These are phyloP conservation scores for Coracias cyanogaster DNA, from an alignment of 2,797 vertebrate genomes.

Conservation along the genomic window DNA sequence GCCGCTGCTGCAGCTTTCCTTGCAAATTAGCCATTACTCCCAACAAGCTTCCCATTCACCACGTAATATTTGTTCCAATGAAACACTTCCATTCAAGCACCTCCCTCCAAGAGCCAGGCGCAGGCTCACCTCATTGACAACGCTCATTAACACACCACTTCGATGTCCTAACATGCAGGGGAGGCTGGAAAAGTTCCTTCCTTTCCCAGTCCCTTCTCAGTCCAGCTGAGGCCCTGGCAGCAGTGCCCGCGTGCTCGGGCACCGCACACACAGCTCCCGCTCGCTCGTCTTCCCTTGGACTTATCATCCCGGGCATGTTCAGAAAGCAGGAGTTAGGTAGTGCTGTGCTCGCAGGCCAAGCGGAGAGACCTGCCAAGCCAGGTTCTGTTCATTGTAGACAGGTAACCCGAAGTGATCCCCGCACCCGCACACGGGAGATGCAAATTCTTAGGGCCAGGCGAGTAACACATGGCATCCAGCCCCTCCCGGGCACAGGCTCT, in stretches of 20 bases:
- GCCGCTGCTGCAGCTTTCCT: neutral
- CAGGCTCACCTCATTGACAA: neutral
- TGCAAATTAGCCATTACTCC: neutral
- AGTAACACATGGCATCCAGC: neutral
- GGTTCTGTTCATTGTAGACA: neutral
- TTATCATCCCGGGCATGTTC: neutral
- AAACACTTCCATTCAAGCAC: neutral
- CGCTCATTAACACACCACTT: accelerated
- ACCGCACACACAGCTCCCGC: too few relatives aligned
- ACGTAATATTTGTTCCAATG: neutral
- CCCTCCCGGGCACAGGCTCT: neutral
- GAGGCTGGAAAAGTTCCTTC: neutral
- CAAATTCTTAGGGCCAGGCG: neutral
- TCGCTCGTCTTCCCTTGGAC: neutral
- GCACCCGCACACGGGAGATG: neutral
- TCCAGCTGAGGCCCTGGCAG: neutral
- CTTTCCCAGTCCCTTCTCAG: neutral
- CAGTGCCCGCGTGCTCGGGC: too few relatives aligned
- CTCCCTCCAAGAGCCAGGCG: neutral
- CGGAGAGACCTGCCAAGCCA: neutral
- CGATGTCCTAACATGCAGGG: neutral
- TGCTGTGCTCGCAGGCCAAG: neutral
- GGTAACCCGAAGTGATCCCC: neutral
- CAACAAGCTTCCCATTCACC: neutral
- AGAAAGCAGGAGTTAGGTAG: neutral